Conservation (phyloP, 2,888 invertebrate genomes). For the Eristalis intricaria region DNA sequence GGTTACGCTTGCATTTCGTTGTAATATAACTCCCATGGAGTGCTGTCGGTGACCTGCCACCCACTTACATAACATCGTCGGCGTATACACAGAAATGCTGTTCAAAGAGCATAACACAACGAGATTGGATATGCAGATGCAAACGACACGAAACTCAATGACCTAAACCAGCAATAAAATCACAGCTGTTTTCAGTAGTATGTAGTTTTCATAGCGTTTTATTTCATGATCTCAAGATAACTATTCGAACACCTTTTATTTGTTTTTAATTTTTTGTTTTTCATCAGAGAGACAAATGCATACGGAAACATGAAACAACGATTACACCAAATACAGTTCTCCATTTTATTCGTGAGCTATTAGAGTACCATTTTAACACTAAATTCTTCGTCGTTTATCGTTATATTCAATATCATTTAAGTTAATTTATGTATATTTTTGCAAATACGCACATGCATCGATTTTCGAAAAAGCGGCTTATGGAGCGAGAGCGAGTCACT, state of each 20-base stretch:
- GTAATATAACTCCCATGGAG: too few species aligned
- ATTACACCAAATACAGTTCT: conserved; percentile 36
- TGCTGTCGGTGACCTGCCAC: too few species aligned
- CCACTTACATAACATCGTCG: neutral
- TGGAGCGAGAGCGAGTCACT: conserved; percentile 70
- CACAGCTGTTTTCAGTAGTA: neutral
- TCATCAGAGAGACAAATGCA: conserved; percentile 41
- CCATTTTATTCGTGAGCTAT: conserved; percentile 49
- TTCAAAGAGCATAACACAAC: too few species aligned
- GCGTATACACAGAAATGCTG: neutral
- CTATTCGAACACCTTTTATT: conserved; percentile 27
- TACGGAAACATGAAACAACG: conserved; percentile 23
- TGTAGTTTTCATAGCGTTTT: conserved; percentile 8
- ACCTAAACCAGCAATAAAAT: neutral
- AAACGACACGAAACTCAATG: neutral
- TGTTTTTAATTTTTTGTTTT: neutral
- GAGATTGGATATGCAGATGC: too few species aligned
- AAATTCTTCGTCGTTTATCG: conserved; percentile 54
- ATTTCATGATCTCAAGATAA: conserved; percentile 25
- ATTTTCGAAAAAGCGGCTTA: conserved; percentile 53
- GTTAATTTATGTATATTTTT: neutral
- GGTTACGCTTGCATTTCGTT: too few species aligned
- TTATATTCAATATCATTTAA: conserved; percentile 33
- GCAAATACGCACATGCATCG: conserved; percentile 48
- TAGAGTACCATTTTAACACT: conserved; percentile 47